Base-by-base conservation (phyloP, 1,140 invertebrate genomes). In the Aphaenogaster floridana region DNA sequence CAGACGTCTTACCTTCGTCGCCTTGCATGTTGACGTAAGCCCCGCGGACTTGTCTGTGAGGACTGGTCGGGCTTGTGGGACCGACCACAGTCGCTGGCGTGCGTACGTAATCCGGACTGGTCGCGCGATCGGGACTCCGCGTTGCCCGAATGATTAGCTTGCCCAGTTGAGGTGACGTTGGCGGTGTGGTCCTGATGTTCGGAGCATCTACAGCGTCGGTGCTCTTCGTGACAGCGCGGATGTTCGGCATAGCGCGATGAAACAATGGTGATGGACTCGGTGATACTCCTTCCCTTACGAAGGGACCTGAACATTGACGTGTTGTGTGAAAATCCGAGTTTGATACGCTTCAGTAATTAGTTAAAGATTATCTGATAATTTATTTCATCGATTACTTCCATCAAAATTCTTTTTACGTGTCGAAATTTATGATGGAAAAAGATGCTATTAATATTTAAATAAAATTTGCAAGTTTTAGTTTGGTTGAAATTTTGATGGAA, bases 21-120 rank as follows among this genome's bases (percentile, higher is more conserved):
- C 96, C 96, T 93, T 97, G 97, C 91, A 97, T 96, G 96, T 97
- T 97, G 93, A 97, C 97, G 94, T 97, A 97, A 84, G 97, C 97
- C 74, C 97, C 97, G 57, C 96, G 96, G 84, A 94, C 89, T 87
- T 93, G 94, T 91, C 90, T 94, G 72, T 92, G 94, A 48, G 91
- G 83, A 89, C 92, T 93, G 61, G 91, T 95, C 89, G 91, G 95
- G 94, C 91, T 96, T 48, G 96, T 96, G 34, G 96, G 96, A 81
- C 95, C 96, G 52, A 96, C 96, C 89, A 96, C 96, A 66, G 96
- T 96, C 17, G 96, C 93, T 61, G 96, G 96, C 79, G 96, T 96
- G 90, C 97, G 94, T 17, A 97, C 94, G 90, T 96, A 96, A 94
- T 97, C 96, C 9, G 96, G 96, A 72, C 96, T 96, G 8, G 96